A percentile compares a stretch with the other conserved stretches of the same genome.
Evolutionary conservation across 2,113 vertebrate genomes (phyloP).

Genomic region (Canis aureus): DNA sequence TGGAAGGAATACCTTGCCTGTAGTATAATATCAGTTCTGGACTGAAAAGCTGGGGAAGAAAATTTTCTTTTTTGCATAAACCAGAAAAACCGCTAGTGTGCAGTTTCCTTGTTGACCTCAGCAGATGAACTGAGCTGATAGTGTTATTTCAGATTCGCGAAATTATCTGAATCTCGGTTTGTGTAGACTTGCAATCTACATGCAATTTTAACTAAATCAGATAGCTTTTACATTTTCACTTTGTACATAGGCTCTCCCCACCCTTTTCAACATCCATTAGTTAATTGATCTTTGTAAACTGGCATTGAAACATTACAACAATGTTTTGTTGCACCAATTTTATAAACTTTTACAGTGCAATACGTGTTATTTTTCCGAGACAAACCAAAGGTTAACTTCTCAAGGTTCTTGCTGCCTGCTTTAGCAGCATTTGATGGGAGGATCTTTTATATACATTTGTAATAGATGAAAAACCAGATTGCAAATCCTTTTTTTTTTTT

Average conservation of each 20-base stretch:
- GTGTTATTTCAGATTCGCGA: slow-evolving; percentile 79
- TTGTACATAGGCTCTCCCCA: slow-evolving; percentile 78
- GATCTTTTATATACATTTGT: slow-evolving; percentile 90
- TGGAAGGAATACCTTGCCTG: slow-evolving; percentile 70
- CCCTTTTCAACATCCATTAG: slow-evolving; percentile 79
- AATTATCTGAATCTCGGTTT: slow-evolving; percentile 79
- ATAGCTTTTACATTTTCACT: slow-evolving; percentile 78
- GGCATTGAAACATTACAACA: slow-evolving; percentile 87
- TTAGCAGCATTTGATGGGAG: slow-evolving; percentile 87
- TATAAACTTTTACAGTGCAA: slow-evolving; percentile 91
- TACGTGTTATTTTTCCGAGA: slow-evolving; percentile 88
- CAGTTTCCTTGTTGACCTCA: slow-evolving; percentile 79
- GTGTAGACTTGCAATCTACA: slow-evolving; percentile 79
- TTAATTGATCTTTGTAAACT: slow-evolving; percentile 84
- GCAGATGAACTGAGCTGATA: slow-evolving; percentile 78
- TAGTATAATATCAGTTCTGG: slow-evolving; percentile 75
- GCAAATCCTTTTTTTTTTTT: slow-evolving; percentile 78
- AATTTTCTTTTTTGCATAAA: slow-evolving; percentile 60
- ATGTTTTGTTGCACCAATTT: slow-evolving; percentile 88
- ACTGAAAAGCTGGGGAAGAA: slow-evolving; percentile 77
- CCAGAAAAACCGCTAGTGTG: slow-evolving; percentile 71
- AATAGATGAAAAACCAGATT: slow-evolving; percentile 87
- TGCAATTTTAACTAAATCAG: slow-evolving; percentile 81
- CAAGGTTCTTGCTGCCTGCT: slow-evolving; percentile 86
- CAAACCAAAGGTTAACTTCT: slow-evolving; percentile 91